These are phyloP conservation scores for Tortricodes alternella DNA, from an alignment of 2,888 invertebrate species.

Conservation along the genomic window DNA sequence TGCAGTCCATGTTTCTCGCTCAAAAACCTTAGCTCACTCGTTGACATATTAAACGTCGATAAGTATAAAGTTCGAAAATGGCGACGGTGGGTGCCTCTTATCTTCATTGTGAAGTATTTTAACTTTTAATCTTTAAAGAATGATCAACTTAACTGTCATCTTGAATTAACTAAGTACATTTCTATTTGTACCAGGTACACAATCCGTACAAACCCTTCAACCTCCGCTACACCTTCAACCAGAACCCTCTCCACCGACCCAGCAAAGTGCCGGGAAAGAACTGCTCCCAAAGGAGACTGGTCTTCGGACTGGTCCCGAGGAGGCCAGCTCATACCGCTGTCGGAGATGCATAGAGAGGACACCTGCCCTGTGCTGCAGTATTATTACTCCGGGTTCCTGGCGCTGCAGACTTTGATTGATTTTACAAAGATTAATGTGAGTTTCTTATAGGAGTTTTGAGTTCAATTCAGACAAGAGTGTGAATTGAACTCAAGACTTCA, in stretches of 20 bases:
- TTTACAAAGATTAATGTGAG: slow-evolving; percentile 87
- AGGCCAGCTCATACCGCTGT: slow-evolving; percentile 68
- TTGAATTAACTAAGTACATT: too few relatives aligned
- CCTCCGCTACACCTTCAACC: slow-evolving; percentile 85
- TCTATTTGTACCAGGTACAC: slow-evolving; percentile 83
- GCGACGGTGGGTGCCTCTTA: too few relatives aligned
- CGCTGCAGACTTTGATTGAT: slow-evolving; percentile 87
- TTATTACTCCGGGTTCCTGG: slow-evolving; percentile 89
- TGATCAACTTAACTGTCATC: too few relatives aligned
- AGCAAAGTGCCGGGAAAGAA: slow-evolving; percentile 86
- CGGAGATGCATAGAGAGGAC: slow-evolving; percentile 86
- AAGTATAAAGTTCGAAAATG: too few relatives aligned
- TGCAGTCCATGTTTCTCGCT: too few relatives aligned
- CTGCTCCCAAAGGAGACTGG: slow-evolving; percentile 75
- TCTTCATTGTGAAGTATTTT: too few relatives aligned
- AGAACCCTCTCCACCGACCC: slow-evolving; percentile 85
- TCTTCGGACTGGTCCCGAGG: slow-evolving; percentile 83
- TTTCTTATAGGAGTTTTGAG: neutral
- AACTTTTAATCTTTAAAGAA: too few relatives aligned
- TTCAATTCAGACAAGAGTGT: too few relatives aligned
- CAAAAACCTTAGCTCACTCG: too few relatives aligned
- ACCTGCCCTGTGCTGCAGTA: slow-evolving; percentile 90
- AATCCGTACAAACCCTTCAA: slow-evolving; percentile 88
- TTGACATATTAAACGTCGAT: too few relatives aligned
- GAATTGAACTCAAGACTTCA: too few relatives aligned